Evolutionary conservation across 2,797 vertebrate genomes (phyloP).

Genomic region (Tauraco hartlaubi): DNA sequence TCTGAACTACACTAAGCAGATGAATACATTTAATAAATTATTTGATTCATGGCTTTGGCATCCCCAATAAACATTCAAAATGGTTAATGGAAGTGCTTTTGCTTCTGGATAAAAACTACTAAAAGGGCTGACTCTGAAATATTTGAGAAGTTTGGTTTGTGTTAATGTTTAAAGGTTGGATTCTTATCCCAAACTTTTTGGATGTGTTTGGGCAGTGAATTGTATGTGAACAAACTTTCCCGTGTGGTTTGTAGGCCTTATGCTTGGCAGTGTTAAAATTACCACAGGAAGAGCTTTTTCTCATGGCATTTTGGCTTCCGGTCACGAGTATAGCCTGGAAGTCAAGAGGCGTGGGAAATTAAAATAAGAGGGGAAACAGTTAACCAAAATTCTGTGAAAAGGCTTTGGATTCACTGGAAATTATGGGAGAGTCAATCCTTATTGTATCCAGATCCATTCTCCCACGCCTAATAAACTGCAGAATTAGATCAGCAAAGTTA

Average conservation of each 20-base stretch:
- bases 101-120: constrained; percentile 15
- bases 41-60: constrained; percentile 9
- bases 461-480: constrained; percentile 26
- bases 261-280: constrained; percentile 68
- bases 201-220: constrained; percentile 66
- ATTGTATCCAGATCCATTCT: constrained; percentile 69
- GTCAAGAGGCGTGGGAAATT: constrained; percentile 76
- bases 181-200: constrained; percentile 72
- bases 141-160: constrained; percentile 54
- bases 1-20: background rate
- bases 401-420: constrained; percentile 70
- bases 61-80: background rate
- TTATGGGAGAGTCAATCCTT: constrained; percentile 64
- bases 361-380: constrained; percentile 72
- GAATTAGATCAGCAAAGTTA: background rate
- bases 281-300: constrained; percentile 78
- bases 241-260: constrained; percentile 68
- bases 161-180: constrained; percentile 41
- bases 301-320: constrained; percentile 78
- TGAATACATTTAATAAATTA: background rate
- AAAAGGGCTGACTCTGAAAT: constrained; percentile 50
- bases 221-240: constrained; percentile 70
- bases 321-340: constrained; percentile 74
- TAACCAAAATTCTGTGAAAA: constrained; percentile 75
- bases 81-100: background rate